Evolutionary conservation across 1,140 invertebrate genomes (phyloP).

Genomic region (Aricia agestis): DNA sequence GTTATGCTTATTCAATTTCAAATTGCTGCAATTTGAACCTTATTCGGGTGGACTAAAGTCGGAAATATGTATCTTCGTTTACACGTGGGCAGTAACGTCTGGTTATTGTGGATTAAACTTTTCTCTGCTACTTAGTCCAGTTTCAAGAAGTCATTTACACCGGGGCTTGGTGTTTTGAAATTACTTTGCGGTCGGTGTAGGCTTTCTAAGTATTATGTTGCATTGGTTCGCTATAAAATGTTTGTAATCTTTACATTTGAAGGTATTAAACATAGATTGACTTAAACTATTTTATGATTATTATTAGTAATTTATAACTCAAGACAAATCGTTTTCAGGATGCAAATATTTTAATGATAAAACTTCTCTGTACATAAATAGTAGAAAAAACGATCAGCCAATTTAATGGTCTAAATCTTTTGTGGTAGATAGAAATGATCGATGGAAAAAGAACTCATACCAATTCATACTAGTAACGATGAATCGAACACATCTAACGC

Average conservation of each 20-base stretch:
- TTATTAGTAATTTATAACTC: no score
- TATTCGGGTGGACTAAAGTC: not conserved
- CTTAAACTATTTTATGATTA: no score
- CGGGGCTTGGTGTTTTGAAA: conserved; percentile 47
- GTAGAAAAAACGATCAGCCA: no score
- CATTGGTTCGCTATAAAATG: conserved; percentile 14
- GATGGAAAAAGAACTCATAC: no score
- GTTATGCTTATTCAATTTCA: not conserved
- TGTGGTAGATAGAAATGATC: no score
- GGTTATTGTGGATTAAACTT: conserved; percentile 66
- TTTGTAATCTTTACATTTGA: not conserved
- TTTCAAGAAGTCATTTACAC: conserved; percentile 69
- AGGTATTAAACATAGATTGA: no score
- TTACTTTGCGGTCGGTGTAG: conserved; percentile 40
- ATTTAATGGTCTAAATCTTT: no score
- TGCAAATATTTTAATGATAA: no score
- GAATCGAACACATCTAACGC: no score
- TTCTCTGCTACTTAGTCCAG: conserved; percentile 70
- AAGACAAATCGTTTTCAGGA: no score
- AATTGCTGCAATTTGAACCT: not conserved
- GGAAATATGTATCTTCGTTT: not conserved
- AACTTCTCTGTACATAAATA: no score
- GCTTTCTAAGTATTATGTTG: conserved; percentile 28
- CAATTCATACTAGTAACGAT: no score
- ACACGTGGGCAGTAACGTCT: conserved; percentile 61